Conservation (phyloP, 2,888 invertebrate species). For the Drosophila dives region DNA sequence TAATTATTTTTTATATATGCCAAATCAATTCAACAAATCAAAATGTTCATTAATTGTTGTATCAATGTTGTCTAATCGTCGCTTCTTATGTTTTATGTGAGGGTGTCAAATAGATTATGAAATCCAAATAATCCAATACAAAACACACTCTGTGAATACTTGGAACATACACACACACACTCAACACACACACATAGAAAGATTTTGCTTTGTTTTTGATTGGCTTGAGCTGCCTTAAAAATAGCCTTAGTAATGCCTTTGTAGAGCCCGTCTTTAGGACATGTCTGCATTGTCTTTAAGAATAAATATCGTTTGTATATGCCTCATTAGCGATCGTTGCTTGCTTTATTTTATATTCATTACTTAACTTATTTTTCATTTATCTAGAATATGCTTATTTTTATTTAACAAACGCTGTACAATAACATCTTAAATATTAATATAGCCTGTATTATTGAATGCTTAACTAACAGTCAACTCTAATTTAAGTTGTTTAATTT, state of each 20-base stretch:
- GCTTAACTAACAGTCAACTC: conserved; percentile 61
- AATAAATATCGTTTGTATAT: conserved; percentile 17
- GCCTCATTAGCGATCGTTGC: conserved; percentile 47
- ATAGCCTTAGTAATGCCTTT: conserved; percentile 18
- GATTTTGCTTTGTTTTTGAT: conserved; percentile 36
- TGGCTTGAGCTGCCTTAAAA: conserved; percentile 46
- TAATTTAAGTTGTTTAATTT: conserved; percentile 21
- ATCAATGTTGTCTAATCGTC: conserved; percentile 62
- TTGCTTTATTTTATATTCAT: conserved; percentile 49
- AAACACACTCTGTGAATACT: conserved; percentile 36
- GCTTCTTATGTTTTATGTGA: conserved; percentile 44
- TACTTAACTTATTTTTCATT: conserved; percentile 30
- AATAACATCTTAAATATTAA: conserved; percentile 29
- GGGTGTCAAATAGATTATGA: conserved; percentile 8
- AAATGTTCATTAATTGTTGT: conserved; percentile 51
- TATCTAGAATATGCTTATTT: conserved; percentile 52
- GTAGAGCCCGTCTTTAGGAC: conserved; percentile 19
- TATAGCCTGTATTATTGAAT: conserved; percentile 63
- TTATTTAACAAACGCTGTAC: conserved; percentile 40
- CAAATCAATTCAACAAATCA: conserved; percentile 9
- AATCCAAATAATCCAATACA: conserved; percentile 10
- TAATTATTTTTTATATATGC: conserved; percentile 32
- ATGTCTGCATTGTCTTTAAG: conserved; percentile 6
- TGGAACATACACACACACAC: conserved; percentile 12
- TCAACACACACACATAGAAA: conserved; percentile 13